Percentiles rank a stretch among this genome's conserved stretches.
Conservation (phyloP, 2,797 vertebrate species). For the Gobionotothen gibberifrons region DNA sequence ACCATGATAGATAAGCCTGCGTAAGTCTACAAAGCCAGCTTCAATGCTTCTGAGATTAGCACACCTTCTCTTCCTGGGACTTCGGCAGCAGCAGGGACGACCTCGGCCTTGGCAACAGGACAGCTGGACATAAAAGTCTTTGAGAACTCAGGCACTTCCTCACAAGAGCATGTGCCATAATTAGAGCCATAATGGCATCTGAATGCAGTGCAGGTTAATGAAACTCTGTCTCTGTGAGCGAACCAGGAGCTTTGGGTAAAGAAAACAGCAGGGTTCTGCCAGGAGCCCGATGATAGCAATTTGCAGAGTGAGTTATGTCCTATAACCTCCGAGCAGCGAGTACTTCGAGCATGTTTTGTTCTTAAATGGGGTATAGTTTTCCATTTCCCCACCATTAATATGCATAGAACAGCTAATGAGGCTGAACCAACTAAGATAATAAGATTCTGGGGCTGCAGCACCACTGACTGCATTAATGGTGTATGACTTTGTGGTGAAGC, state of each 20-base stretch:
- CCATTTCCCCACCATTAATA: constrained; percentile 87
- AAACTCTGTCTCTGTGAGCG: constrained; percentile 81
- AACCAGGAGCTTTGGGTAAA: constrained; percentile 84
- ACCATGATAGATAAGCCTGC: constrained; percentile 78
- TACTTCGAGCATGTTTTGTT: constrained; percentile 82
- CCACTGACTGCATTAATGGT: constrained; percentile 80
- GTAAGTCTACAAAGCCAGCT: constrained; percentile 79
- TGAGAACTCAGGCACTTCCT: constrained; percentile 72
- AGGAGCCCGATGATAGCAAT: constrained; percentile 86
- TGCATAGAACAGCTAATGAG: constrained; percentile 87
- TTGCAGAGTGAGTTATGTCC: constrained; percentile 88
- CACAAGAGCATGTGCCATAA: constrained; percentile 83
- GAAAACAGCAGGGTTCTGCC: constrained; percentile 86
- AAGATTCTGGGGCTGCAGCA: constrained; percentile 82
- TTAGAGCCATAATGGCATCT: constrained; percentile 87
- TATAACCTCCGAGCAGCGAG: constrained; percentile 76
- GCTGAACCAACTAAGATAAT: constrained; percentile 87
- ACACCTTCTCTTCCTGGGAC: constrained; percentile 62
- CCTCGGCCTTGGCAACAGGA: constrained; percentile 78
- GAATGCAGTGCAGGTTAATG: constrained; percentile 85
- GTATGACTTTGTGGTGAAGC: constrained; percentile 80
- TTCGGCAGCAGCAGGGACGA: constrained; percentile 56
- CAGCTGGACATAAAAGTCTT: constrained; percentile 74
- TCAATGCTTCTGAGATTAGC: constrained; percentile 81
- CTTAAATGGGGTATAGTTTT: constrained; percentile 85